phyloP scores from a whole-genome alignment of 1,140 invertebrate genomes.

The Pemphigus obesinymphae region DNA sequence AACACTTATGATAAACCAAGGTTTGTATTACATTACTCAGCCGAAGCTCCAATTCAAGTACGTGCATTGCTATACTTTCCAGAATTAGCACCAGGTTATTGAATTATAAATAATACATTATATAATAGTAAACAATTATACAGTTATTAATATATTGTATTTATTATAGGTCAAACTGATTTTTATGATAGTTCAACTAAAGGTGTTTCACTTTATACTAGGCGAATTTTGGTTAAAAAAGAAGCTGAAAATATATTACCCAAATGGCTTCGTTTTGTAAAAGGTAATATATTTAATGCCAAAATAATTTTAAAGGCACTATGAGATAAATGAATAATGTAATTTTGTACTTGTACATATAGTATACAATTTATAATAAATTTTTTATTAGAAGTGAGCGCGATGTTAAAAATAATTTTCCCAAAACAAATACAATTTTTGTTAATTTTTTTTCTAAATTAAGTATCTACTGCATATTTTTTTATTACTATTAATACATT shows the following conservation, averaged over 20 bases:
- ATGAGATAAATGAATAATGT: too few species aligned
- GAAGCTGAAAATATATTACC: constrained; percentile 87
- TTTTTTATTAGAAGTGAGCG: too few species aligned
- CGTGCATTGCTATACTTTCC: constrained; percentile 89
- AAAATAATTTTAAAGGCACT: background rate
- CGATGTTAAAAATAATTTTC: too few species aligned
- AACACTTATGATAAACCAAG: constrained; percentile 79
- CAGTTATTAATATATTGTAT: background rate
- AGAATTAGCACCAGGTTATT: constrained; percentile 71
- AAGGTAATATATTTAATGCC: constrained; percentile 58
- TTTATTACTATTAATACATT: too few species aligned
- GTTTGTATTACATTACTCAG: constrained; percentile 75
- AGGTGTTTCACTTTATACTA: constrained; percentile 82
- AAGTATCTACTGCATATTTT: too few species aligned
- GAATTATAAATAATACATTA: background rate
- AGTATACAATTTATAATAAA: too few species aligned
- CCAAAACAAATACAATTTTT: too few species aligned
- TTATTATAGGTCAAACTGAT: constrained; percentile 21
- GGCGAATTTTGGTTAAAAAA: constrained; percentile 75
- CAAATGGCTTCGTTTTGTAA: constrained; percentile 90
- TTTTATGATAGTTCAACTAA: constrained; percentile 57
- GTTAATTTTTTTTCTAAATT: too few species aligned
- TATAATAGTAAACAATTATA: background rate
- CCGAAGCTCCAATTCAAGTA: constrained; percentile 85
- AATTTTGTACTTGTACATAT: too few species aligned